Percentiles rank a stretch among this genome's conserved stretches.
Evolutionary conservation across 2,888 invertebrate species (phyloP).

Genomic region (Pachliopta kotzebuea): DNA sequence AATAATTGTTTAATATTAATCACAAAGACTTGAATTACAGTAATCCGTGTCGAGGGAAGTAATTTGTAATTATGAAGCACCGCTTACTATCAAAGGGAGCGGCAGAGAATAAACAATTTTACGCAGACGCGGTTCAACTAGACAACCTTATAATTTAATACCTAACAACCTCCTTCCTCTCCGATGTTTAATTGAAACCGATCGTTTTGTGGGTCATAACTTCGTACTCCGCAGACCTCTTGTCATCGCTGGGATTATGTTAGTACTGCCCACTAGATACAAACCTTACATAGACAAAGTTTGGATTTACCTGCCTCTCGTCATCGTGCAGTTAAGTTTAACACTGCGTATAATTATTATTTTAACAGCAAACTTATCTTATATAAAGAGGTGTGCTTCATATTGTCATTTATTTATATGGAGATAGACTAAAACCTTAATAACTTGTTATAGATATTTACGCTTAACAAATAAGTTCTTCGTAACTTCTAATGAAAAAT

Average conservation of each 20-base stretch:
- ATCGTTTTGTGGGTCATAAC: conserved; percentile 50
- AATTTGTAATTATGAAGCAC: conserved; percentile 27
- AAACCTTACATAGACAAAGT: conserved; percentile 12
- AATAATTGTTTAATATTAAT: conserved; percentile 18
- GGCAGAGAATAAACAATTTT: conserved; percentile 51
- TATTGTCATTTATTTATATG: conserved; percentile 42
- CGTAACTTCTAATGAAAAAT: too few species aligned
- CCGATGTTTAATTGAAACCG: conserved; percentile 53
- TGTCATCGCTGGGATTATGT: conserved; percentile 45
- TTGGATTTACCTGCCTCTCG: not conserved
- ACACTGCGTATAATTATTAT: not conserved
- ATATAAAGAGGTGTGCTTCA: conserved; percentile 36
- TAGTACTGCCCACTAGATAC: conserved; percentile 26
- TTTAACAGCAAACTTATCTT: conserved; percentile 11
- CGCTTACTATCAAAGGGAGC: conserved; percentile 37
- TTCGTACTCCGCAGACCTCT: conserved; percentile 45
- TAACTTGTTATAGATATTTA: not conserved
- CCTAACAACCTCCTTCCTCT: conserved; percentile 43
- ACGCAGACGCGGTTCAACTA: conserved; percentile 44
- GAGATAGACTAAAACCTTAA: conserved; percentile 38
- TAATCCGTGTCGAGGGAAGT: conserved; percentile 14
- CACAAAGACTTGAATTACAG: conserved; percentile 10
- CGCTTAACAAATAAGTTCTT: too few species aligned
- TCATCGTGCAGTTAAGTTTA: not conserved
- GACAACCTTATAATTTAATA: conserved; percentile 49